Evolutionary conservation across 2,113 vertebrate species (phyloP).

Genomic region (Sterna hirundo): DNA sequence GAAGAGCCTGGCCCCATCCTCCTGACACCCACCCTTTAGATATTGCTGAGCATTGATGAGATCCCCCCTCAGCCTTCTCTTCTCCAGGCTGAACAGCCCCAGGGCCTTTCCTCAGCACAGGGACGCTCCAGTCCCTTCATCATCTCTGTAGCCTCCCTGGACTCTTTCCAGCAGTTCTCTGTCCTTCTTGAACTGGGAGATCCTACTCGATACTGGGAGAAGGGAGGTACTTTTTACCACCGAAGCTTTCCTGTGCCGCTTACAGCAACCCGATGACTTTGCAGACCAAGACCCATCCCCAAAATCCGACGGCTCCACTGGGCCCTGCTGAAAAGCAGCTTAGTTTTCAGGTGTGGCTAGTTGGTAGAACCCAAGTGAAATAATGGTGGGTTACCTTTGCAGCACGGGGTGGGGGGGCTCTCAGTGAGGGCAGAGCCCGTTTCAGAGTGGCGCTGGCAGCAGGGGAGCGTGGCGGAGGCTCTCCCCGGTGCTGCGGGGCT

Average conservation of each 20-base stretch:
- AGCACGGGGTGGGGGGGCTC: neutral
- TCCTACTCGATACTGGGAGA: neutral
- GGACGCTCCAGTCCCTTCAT: neutral
- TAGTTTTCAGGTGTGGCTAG: neutral
- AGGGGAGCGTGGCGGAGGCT: neutral
- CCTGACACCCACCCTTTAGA: neutral
- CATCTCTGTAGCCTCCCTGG: neutral
- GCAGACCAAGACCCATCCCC: neutral
- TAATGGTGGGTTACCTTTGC: neutral
- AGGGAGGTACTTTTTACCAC: neutral
- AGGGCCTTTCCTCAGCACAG: neutral
- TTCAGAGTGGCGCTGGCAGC: neutral
- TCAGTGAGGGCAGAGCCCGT: accelerated
- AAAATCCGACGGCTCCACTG: neutral
- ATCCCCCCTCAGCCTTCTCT: neutral
- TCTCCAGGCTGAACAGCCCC: neutral
- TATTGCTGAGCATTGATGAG: neutral
- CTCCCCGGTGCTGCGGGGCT: accelerated
- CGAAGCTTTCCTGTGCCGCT: neutral
- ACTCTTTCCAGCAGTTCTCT: neutral
- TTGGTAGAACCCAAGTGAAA: neutral
- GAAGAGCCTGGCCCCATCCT: neutral
- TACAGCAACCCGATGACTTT: neutral
- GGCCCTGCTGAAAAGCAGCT: neutral
- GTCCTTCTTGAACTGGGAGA: neutral